Percentiles rank a stretch among this genome's conserved stretches.
Conservation (phyloP, 1,140 invertebrate species). For the Diorhabda elongata region DNA sequence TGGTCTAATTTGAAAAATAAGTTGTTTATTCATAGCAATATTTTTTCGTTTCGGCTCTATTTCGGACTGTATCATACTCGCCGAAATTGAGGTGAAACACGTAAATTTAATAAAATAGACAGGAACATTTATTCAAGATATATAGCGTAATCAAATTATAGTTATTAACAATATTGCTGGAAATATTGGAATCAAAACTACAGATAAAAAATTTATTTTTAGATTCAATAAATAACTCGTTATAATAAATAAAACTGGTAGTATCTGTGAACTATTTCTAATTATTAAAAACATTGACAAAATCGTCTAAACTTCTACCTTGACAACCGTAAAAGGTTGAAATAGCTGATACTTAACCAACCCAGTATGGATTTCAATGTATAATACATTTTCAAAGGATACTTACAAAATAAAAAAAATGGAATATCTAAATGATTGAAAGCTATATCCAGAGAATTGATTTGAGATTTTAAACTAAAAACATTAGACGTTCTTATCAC, state of each 20-base stretch:
- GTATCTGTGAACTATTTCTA: not conserved
- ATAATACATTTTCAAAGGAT: not conserved
- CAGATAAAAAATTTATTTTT: not conserved
- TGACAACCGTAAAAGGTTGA: not conserved
- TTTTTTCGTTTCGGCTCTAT: no score
- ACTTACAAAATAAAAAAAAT: not conserved
- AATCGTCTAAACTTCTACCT: not conserved
- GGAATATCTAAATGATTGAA: not conserved
- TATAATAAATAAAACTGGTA: not conserved
- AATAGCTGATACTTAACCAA: not conserved
- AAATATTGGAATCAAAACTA: not conserved
- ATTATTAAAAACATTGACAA: not conserved
- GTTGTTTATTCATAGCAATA: no score
- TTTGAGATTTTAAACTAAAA: constrained; percentile 3
- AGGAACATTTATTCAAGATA: no score
- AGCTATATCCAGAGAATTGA: not conserved
- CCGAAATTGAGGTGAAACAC: no score
- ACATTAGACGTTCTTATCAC: constrained; percentile 18
- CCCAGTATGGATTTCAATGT: not conserved
- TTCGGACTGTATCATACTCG: no score
- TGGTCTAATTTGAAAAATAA: no score
- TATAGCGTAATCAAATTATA: no score
- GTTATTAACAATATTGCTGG: no score
- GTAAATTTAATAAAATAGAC: no score
- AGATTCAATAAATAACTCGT: not conserved